Evolutionary conservation across 2,888 invertebrate genomes (phyloP), one percentile per base, ranked within the genome.

Genomic region (Crepidodera aurea): DNA sequence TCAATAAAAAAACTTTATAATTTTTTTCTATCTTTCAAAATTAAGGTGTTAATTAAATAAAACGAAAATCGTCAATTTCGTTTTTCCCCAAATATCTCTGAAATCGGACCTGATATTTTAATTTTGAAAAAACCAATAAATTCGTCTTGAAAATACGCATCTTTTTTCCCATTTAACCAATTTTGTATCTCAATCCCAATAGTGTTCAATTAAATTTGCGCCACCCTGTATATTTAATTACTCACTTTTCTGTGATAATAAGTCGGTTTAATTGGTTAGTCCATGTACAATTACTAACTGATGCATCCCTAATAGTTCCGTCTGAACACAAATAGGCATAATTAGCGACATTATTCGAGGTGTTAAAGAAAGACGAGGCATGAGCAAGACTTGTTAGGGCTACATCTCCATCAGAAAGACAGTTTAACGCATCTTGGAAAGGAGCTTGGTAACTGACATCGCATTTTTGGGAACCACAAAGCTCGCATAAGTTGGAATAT

Each of bases 251-350:
- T 3, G 85, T 80, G 0, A 88, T 81, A 1, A 90, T 78, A 0
- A 85, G 81, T 4, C 81, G 79, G 86, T 88, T 88, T 0, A 88
- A 87, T 71, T 90, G 89, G 39, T 80, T 82, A 1, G 87, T 81
- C 84, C 89, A 86, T 13, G 84, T 78, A 72, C 90, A 90, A 0
- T 87, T 85, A 60, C 70, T 64, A 42, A 72, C 12, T n/a, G 69
- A 70, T n/a, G n/a, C n/a, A n/a, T n/a, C n/a, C 6, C 22, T 22
- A 4, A 6, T 22, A 4, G 22, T 4, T 6, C 79, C 79, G 71
- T 80, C 69, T 18, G 73, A 69, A 67, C 81, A 81, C 1, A 81
- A 66, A 62, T 75, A 80, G 55, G 68, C 69, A 61, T 71, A 80
- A 22, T 69, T 58, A 7, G 66, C 67, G 0, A 19, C 13, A 48